Base-by-base conservation (phyloP, 2,113 vertebrate species). In the Limnothrissa miodon region DNA sequence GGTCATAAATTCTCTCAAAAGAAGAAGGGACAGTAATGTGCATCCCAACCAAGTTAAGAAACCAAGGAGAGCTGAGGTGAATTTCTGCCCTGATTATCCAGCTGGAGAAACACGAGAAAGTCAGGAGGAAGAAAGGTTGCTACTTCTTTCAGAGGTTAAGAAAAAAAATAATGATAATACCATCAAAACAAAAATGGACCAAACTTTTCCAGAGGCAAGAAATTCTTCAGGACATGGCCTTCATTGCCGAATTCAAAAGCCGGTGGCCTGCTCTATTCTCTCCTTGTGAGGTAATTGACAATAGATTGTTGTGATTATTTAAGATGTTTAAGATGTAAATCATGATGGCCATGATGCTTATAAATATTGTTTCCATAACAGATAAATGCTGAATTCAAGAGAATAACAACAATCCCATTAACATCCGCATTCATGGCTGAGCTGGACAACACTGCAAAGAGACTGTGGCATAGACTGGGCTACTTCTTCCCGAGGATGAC, bases 211-310 rank as follows among this genome's bases (percentile, higher is more conserved):
- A 19, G 80, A 17, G 42, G n/a, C n/a, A 78, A 78, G 83, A 86
- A 56, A 33, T 84, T 9, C 56, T 84, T 51, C 21, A 81, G 81
- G 87, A 86, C 11, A 83, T 59, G 81, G 83, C 85, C 15, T 81
- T 83, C 46, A 88, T 85, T 45, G 82, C 56, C 15, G 86, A 83
- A 0, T 85, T 84, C 82, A 87, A 85, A 44, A 78, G 51, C 42
- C 85, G 82, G n/a, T 83, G 84, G 84, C 82, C 84, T 70, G 84
- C 84, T 83, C 79, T 87, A 4, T 85, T 85, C 39, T 79, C n/a
- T 74, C 84, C 83, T 36, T 23, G 39, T 81, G 79, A 87, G 80
- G 81, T 81, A 25, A 87, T 62, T 81, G 23, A n/a, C n/a, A n/a
- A n/a, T n/a, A n/a, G n/a, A n/a, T n/a, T n/a, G n/a, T n/a, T n/a